Base-by-base conservation (phyloP, 92 coral and sea anemone genomes). In the Zoanthus solanderi region DNA sequence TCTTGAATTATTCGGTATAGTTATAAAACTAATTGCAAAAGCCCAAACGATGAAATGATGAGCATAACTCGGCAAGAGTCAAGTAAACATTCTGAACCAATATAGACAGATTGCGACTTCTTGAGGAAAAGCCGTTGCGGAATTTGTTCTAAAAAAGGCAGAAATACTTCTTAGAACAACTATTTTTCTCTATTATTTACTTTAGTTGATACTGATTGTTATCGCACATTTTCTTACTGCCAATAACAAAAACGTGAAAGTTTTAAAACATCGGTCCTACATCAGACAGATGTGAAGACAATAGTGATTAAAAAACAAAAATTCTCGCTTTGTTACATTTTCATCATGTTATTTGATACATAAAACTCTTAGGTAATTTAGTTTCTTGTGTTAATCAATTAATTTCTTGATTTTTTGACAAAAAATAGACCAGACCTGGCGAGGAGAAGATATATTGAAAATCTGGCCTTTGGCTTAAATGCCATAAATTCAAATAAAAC, bases 241-340 rank as follows among this genome's bases (percentile, higher is more conserved):
- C 17, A 66, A 65, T 30, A 29, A 18, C 45, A 81, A 48, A 81
- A 77, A 12, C 13, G 28, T 15, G 56, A 37, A 4, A 28, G 44
- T 16, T 37, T 14, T 28, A 81, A 37, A 65, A 81, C 30, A 81
- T 23, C 6, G 29, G 23, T 66, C 56, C 45, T 47, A 32, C 58
- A 54, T 75, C 75, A 81, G 85, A 81, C 85, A 81, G 75, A 81
- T 81, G 85, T 48, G 63, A 53, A 66, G 29, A 66, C 74, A 80
- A 66, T 65, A 54, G 74, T 12, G 63, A 65, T 65, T 45, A 28
- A 18, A 57, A 13, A 48, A 10, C 46, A 34, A 29, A 69, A 42
- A 2, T 7, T 2, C 44, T 37, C 72, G 12, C 15, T 78, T 37
- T 0, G 69, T 32, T 57, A 17, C 61, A 44, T 61, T 66, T 81